Percentiles rank a stretch among this genome's conserved stretches.
Evolutionary conservation across 2,888 invertebrate genomes (phyloP).

Genomic region (Aphrophora alni): DNA sequence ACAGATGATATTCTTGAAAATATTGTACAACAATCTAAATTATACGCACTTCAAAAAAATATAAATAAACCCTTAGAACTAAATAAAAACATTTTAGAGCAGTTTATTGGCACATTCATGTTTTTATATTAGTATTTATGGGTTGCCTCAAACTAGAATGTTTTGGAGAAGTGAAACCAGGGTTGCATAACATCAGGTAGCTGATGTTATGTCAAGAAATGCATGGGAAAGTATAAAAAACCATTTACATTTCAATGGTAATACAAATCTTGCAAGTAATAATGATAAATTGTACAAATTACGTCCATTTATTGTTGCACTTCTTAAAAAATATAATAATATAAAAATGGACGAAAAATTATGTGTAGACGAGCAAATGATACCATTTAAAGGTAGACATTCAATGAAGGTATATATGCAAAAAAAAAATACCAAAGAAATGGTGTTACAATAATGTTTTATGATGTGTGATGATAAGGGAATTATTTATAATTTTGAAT

Average conservation of each 20-base stretch:
- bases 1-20: neutral
- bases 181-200: neutral
- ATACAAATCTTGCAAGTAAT: neutral
- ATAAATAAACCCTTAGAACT: slow-evolving; percentile 17
- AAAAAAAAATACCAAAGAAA: slow-evolving; percentile 12
- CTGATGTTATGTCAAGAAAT: slow-evolving; percentile 3
- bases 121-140: slow-evolving; percentile 6
- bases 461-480: neutral
- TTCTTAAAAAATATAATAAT: neutral
- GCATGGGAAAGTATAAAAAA: slow-evolving; percentile 3
- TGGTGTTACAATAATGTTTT: neutral
- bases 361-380: neutral
- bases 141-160: slow-evolving; percentile 2
- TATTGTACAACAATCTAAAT: slow-evolving; percentile 4
- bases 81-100: neutral
- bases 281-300: slow-evolving; percentile 7
- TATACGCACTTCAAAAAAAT: neutral
- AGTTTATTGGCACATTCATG: neutral
- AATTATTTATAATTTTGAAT: neutral
- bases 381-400: slow-evolving; percentile 3
- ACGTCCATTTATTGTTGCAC: neutral
- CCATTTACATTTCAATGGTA: neutral
- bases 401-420: slow-evolving; percentile 14
- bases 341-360: slow-evolving; percentile 11
- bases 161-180: slow-evolving; percentile 2